Percentiles rank a stretch among this genome's conserved stretches.
Conservation (phyloP, 2,888 invertebrate genomes). For the Balanococcus diminutus region DNA sequence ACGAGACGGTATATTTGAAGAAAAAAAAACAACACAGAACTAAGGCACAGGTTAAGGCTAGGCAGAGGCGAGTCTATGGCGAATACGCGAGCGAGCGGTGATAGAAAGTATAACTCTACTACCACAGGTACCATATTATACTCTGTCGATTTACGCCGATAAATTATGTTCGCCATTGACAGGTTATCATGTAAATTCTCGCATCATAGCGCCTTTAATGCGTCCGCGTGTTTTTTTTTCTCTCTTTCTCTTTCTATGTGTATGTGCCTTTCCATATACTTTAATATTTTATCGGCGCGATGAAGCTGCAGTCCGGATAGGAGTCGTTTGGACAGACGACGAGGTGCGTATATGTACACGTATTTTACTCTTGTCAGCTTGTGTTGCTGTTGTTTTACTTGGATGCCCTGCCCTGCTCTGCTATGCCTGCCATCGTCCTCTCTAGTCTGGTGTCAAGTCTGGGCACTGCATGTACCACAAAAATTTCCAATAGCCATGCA, state of each 20-base stretch:
- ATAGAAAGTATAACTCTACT: slow-evolving; percentile 12
- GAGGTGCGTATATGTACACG: not conserved
- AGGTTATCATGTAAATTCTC: slow-evolving; percentile 43
- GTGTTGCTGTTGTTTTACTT: not conserved
- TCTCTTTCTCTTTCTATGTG: not conserved
- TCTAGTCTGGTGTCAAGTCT: not conserved
- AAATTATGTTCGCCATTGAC: slow-evolving; percentile 41
- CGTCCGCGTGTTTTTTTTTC: not conserved
- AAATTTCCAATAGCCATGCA: not conserved
- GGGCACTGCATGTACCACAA: not conserved
- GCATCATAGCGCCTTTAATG: slow-evolving; percentile 26
- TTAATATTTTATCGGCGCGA: not conserved
- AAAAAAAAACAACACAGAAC: not conserved
- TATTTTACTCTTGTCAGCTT: not conserved
- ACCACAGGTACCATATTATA: not conserved
- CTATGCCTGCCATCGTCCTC: not conserved
- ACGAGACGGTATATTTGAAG: not conserved
- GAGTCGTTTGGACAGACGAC: not conserved
- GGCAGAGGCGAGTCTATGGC: not conserved
- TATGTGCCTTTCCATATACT: not conserved
- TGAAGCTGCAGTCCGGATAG: not conserved
- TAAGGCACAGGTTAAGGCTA: not conserved
- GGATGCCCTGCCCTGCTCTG: not conserved
- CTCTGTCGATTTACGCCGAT: not conserved
- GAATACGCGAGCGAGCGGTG: not conserved